Percentiles rank a stretch among this genome's conserved stretches.
phyloP scores from a whole-genome alignment of 2,888 invertebrate genomes.

The Didymodactylos carnosus region DNA sequence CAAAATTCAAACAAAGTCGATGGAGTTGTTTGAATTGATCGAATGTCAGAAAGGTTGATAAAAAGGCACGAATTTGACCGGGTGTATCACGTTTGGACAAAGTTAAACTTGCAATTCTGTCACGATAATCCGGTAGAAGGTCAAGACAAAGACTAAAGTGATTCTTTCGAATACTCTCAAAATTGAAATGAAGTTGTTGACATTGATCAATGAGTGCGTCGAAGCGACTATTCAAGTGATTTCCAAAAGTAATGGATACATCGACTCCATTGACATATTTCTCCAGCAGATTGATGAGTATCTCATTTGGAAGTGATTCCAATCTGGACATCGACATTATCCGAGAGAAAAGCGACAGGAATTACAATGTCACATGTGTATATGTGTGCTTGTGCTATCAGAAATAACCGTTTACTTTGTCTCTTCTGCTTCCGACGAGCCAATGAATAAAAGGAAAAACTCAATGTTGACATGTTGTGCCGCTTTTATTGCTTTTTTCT shows the following conservation, averaged over 20 bases:
- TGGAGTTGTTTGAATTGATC: background rate
- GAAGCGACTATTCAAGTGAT: background rate
- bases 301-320: background rate
- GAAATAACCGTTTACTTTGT: too few species aligned
- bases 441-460: too few species aligned
- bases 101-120: background rate
- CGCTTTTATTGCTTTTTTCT: too few species aligned
- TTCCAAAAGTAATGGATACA: background rate
- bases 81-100: background rate
- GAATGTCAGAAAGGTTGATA: background rate
- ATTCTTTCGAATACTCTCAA: background rate
- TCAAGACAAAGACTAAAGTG: background rate
- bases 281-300: background rate
- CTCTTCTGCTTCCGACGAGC: too few species aligned
- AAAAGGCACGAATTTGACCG: background rate
- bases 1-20: background rate
- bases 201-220: background rate
- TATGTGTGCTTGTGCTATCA: too few species aligned
- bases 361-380: too few species aligned
- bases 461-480: too few species aligned
- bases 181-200: background rate
- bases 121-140: background rate
- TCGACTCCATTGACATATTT: background rate
- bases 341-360: too few species aligned
- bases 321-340: background rate